Percentiles rank a stretch among this genome's conserved stretches.
phyloP scores from a whole-genome alignment of 1,140 invertebrate genomes.

The Mactra quadrangularis region DNA sequence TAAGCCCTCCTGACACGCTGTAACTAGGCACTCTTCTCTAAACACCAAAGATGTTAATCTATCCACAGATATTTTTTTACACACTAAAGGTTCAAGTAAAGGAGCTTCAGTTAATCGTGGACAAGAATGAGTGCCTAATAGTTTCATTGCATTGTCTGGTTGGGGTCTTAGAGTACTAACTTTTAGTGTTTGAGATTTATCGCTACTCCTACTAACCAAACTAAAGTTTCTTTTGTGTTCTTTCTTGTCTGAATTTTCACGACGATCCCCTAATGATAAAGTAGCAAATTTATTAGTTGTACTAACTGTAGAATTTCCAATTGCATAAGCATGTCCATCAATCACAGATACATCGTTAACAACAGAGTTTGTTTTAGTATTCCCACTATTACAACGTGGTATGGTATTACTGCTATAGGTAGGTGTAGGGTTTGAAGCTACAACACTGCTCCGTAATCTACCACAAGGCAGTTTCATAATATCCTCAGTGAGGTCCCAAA shows the following conservation, averaged over 20 bases:
- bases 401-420: constrained; percentile 63
- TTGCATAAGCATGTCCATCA: constrained; percentile 76
- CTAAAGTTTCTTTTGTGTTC: constrained; percentile 92
- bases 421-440: constrained; percentile 62
- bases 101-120: constrained; percentile 98
- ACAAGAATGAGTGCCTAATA: constrained; percentile 90
- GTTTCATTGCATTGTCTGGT: constrained; percentile 80
- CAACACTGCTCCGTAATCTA: constrained; percentile 74
- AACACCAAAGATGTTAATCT: constrained; percentile 97
- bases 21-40: constrained; percentile 97
- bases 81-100: constrained; percentile 97
- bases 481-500: constrained; percentile 99
- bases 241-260: constrained; percentile 86
- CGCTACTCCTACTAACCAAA: constrained; percentile 83
- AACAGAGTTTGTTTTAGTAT: constrained; percentile 75
- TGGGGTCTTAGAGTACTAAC: constrained; percentile 76
- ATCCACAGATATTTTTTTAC: constrained; percentile 99
- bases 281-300: constrained; percentile 85
- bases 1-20: constrained; percentile 98
- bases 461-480: constrained; percentile 87
- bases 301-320: constrained; percentile 79
- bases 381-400: constrained; percentile 74
- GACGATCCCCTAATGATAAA: constrained; percentile 86
- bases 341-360: constrained; percentile 72
- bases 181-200: constrained; percentile 78